These are phyloP conservation scores for Myzus persicae DNA, from an alignment of 1,140 invertebrate genomes.

Conservation along the genomic window DNA sequence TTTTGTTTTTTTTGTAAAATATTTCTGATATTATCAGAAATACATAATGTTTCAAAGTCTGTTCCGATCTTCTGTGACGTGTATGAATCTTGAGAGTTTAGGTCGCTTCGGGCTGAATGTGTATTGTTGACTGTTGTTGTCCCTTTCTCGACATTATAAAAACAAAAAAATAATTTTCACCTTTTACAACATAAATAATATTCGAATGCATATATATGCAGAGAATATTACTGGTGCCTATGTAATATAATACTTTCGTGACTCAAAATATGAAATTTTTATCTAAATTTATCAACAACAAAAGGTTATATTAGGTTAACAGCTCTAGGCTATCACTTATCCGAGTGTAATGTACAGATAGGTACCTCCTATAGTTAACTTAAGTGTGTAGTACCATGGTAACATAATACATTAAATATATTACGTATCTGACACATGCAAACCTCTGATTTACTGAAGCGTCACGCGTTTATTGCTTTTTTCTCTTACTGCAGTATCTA, in stretches of 20 bases:
- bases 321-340: background rate
- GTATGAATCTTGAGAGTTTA: background rate
- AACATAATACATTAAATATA: background rate
- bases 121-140: background rate
- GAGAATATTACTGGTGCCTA: background rate
- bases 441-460: background rate
- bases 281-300: background rate
- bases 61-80: background rate
- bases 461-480: background rate
- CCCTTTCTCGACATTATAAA: background rate
- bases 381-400: background rate
- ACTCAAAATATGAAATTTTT: background rate
- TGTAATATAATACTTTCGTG: background rate
- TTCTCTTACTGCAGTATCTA: background rate
- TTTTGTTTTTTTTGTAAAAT: background rate
- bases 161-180: background rate
- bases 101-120: background rate
- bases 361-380: background rate
- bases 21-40: background rate
- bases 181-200: background rate
- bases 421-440: background rate
- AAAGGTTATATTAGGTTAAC: background rate
- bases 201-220: background rate
- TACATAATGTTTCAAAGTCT: background rate
- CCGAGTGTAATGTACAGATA: background rate